These are phyloP conservation scores for Psilopsiagon aurifrons DNA, from an alignment of 2,113 vertebrate species.

Conservation along the genomic window DNA sequence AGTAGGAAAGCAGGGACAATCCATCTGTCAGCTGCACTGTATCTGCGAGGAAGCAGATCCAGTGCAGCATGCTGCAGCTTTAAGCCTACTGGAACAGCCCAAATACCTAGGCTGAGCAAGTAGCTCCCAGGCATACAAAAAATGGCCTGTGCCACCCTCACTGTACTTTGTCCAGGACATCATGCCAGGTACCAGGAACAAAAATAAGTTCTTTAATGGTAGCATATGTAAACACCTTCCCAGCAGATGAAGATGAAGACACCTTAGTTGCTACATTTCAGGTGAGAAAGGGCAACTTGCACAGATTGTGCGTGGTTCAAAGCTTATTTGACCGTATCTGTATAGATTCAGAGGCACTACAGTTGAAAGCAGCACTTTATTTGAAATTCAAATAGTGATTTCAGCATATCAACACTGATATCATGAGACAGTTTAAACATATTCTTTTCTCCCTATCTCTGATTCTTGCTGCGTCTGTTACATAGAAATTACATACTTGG, in stretches of 20 bases:
- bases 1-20: not conserved
- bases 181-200: accelerated
- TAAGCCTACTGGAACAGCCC: not conserved
- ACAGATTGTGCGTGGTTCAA: not conserved
- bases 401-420: not conserved
- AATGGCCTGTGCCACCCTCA: not conserved
- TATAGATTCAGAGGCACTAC: not conserved
- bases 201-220: not conserved
- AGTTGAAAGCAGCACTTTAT: not conserved
- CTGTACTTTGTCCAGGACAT: not conserved
- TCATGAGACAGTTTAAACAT: not conserved
- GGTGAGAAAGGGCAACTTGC: not conserved
- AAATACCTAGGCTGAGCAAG: not conserved
- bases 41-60: not conserved
- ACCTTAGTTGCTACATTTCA: not conserved
- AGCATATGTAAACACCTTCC: not conserved
- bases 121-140: not conserved
- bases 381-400: not conserved
- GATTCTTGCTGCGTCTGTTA: not conserved
- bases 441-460: not conserved
- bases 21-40: accelerated
- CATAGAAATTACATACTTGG: not conserved
- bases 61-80: not conserved
- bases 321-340: not conserved
- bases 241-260: not conserved